Percentiles rank a stretch among this genome's conserved stretches.
These are phyloP conservation scores for Stegastes partitus DNA, from an alignment of 2,113 vertebrate species.

Conservation along the genomic window DNA sequence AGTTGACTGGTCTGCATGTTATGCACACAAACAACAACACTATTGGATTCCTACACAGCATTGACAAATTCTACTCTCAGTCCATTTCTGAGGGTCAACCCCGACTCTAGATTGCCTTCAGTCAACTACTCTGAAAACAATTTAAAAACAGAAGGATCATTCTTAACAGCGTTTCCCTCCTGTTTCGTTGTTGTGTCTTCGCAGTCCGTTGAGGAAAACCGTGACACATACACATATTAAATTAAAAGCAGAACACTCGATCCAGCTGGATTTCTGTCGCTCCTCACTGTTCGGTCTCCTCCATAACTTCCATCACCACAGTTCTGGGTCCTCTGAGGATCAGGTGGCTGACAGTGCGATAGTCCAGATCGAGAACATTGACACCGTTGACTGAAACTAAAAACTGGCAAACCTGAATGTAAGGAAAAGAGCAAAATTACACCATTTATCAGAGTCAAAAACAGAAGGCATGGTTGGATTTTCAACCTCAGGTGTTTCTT, in stretches of 20 bases:
- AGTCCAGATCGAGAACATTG: conserved; percentile 90
- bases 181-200: not conserved
- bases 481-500: too few relatives aligned
- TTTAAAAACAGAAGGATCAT: not conserved
- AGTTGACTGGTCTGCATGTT: too few relatives aligned
- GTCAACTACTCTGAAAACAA: not conserved
- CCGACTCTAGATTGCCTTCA: not conserved
- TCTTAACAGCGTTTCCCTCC: not conserved
- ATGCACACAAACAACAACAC: too few relatives aligned
- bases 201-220: not conserved
- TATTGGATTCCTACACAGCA: too few relatives aligned
- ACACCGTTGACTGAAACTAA: conserved; percentile 91
- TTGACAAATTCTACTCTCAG: not conserved
- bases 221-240: not conserved
- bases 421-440: not conserved
- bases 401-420: conserved; percentile 90
- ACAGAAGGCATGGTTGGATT: too few relatives aligned
- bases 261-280: not conserved
- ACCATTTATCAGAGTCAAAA: too few relatives aligned
- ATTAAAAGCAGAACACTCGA: not conserved
- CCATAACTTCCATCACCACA: conserved; percentile 94
- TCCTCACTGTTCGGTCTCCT: conserved; percentile 80
- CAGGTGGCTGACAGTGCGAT: conserved; percentile 92
- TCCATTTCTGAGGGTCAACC: not conserved
- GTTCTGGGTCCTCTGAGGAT: conserved; percentile 92